These are phyloP conservation scores for Eurypyga helias DNA, from an alignment of 2,113 vertebrate genomes.

Conservation along the genomic window DNA sequence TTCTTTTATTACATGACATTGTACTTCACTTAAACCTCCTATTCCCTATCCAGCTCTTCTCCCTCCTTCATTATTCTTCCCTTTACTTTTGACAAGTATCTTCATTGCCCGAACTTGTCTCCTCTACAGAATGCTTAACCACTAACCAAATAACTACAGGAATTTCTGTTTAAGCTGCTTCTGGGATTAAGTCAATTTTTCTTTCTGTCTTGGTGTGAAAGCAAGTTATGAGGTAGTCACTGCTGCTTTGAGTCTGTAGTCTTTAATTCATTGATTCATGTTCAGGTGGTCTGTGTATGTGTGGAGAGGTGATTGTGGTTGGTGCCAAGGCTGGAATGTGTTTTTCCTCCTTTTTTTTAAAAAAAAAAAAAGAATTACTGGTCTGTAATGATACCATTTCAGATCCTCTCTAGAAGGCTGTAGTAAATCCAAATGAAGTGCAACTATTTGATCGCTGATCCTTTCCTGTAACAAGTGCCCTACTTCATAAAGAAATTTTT, in stretches of 20 bases:
- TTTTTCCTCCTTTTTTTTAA: neutral
- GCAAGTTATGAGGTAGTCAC: neutral
- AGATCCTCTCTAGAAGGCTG: neutral
- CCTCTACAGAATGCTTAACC: neutral
- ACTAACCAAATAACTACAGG: neutral
- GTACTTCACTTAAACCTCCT: neutral
- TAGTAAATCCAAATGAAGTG: neutral
- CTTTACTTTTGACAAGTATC: neutral
- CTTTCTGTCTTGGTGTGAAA: neutral
- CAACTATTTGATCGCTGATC: neutral
- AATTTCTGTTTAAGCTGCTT: neutral
- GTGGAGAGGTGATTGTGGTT: fast-evolving
- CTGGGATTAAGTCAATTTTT: neutral
- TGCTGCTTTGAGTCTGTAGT: neutral
- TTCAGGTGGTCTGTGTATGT: fast-evolving
- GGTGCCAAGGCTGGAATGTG: fast-evolving
- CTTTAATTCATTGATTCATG: neutral
- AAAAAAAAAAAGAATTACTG: neutral
- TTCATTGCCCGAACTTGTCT: fast-evolving
- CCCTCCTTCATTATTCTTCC: neutral
- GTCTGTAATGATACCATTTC: neutral
- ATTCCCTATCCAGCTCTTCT: neutral
- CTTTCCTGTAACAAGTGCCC: neutral
- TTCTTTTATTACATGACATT: neutral
- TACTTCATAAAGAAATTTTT: neutral